Evolutionary conservation across 2,888 invertebrate species (phyloP).

Genomic region (Troglohyphantes excavatus): DNA sequence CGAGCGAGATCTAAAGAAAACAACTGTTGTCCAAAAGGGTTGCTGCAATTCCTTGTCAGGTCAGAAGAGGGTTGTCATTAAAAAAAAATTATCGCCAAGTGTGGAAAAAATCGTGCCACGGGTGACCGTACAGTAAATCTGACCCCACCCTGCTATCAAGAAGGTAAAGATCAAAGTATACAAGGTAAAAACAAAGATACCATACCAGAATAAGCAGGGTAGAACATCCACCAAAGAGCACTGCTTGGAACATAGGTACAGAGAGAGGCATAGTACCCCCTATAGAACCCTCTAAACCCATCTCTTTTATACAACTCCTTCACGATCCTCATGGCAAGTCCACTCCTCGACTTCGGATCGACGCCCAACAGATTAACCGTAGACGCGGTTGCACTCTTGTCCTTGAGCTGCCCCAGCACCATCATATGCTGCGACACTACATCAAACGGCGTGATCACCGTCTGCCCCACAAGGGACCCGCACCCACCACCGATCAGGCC

Average conservation of each 20-base stretch:
- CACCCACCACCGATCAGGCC: conserved; percentile 94
- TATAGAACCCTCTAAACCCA: conserved; percentile 93
- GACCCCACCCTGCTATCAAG: too few species aligned
- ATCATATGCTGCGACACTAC: conserved; percentile 98
- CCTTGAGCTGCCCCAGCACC: conserved; percentile 88
- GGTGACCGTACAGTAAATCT: too few species aligned
- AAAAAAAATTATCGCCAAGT: too few species aligned
- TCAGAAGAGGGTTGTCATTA: too few species aligned
- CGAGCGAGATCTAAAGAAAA: too few species aligned
- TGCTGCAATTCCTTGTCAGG: too few species aligned
- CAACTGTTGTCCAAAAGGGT: too few species aligned
- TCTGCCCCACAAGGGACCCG: conserved; percentile 96
- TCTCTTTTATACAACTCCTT: conserved; percentile 90
- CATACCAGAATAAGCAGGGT: conserved; percentile 95
- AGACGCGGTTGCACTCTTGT: conserved; percentile 42
- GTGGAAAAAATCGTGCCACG: too few species aligned
- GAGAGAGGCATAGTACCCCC: conserved; percentile 95
- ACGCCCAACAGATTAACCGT: conserved; percentile 76
- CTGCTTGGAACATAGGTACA: conserved; percentile 97
- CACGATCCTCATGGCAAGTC: conserved; percentile 85
- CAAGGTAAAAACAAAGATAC: too few species aligned
- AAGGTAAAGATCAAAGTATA: too few species aligned
- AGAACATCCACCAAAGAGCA: conserved; percentile 98
- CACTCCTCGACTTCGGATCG: conserved; percentile 52
- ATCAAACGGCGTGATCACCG: conserved; percentile 97